These are phyloP conservation scores for Rhopalosiphum nymphaeae DNA, from an alignment of 2,888 invertebrate genomes.

Conservation along the genomic window DNA sequence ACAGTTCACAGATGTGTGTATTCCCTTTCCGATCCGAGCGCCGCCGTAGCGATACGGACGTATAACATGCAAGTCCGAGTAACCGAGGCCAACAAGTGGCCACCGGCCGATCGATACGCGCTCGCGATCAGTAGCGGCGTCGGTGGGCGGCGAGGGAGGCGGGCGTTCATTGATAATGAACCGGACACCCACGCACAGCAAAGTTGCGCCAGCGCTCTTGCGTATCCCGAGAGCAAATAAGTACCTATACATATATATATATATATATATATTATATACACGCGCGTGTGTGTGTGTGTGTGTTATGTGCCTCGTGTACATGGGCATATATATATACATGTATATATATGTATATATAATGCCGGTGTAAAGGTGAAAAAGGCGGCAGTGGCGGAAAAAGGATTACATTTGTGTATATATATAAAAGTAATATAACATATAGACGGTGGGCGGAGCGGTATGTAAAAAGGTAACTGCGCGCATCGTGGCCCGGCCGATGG, in stretches of 20 bases:
- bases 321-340: neutral
- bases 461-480: neutral
- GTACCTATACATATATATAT: neutral
- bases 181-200: constrained; percentile 48
- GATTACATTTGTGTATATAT: neutral
- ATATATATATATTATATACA: too few relatives aligned
- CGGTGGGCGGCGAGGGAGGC: neutral
- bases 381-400: neutral
- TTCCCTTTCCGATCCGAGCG: neutral
- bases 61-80: neutral
- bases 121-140: neutral
- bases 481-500: neutral
- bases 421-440: neutral
- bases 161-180: constrained; percentile 56
- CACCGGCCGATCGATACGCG: constrained; percentile 35
- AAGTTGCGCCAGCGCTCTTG: constrained; percentile 31
- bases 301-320: neutral
- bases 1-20: neutral
- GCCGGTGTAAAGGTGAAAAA: neutral
- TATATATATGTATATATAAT: neutral
- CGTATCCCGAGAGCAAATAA: neutral
- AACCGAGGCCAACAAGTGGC: constrained; percentile 54
- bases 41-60: neutral
- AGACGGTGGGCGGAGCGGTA: neutral
- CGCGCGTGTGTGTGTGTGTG: too few relatives aligned